These are phyloP conservation scores for Acestrorhynchus altus DNA, from an alignment of 2,797 vertebrate genomes.

Conservation along the genomic window DNA sequence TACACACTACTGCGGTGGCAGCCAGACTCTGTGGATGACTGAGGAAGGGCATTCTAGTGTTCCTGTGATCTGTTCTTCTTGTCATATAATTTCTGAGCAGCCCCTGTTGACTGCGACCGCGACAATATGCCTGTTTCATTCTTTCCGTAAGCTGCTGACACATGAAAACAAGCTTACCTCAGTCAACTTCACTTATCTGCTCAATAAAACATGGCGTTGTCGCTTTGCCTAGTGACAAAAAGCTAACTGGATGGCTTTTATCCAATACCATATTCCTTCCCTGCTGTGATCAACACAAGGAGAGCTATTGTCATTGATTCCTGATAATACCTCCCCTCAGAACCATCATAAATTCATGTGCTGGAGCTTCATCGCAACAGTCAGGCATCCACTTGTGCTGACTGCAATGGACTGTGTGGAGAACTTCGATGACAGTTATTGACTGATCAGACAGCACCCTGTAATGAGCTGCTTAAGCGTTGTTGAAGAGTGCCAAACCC, in stretches of 20 bases:
- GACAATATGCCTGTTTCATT: slow-evolving; percentile 8
- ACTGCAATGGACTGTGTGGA: neutral
- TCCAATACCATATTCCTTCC: neutral
- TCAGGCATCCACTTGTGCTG: slow-evolving; percentile 21
- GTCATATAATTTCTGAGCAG: neutral
- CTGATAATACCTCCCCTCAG: slow-evolving; percentile 27
- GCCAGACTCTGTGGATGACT: neutral
- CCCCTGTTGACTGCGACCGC: neutral
- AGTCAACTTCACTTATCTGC: slow-evolving; percentile 61
- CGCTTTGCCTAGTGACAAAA: slow-evolving; percentile 52
- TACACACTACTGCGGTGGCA: neutral
- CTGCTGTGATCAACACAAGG: slow-evolving; percentile 9
- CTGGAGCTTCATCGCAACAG: neutral
- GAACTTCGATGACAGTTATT: slow-evolving; percentile 34
- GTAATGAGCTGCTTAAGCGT: slow-evolving; percentile 52
- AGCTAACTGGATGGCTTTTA: slow-evolving; percentile 47
- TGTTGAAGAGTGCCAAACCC: slow-evolving; percentile 9
- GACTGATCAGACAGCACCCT: slow-evolving; percentile 35
- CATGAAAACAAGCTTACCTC: slow-evolving; percentile 25
- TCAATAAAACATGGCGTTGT: slow-evolving; percentile 61
- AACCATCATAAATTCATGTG: slow-evolving; percentile 16
- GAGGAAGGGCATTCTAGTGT: neutral
- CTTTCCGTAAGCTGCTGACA: slow-evolving; percentile 19
- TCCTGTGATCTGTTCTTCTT: neutral
- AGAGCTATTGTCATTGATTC: slow-evolving; percentile 43